Percentiles rank a stretch among this genome's conserved stretches.
Evolutionary conservation across 1,140 invertebrate genomes (phyloP).

Genomic region (Phymastichus coffea): DNA sequence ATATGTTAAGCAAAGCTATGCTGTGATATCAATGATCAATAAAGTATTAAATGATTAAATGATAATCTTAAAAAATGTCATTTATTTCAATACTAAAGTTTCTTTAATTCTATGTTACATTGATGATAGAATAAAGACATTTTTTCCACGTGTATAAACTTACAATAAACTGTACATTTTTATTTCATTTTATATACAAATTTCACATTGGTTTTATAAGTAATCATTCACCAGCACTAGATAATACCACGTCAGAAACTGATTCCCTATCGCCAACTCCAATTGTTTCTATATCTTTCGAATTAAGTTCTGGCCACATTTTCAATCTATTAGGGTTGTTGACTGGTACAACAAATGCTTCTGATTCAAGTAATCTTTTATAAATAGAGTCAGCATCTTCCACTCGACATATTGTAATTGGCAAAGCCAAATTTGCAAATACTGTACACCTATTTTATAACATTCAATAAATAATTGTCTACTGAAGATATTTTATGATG

Average conservation of each 20-base stretch:
- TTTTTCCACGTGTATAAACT: no score
- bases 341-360: constrained; percentile 68
- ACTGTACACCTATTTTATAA: constrained; percentile 67
- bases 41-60: constrained; percentile 51
- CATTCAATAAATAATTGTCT: background rate
- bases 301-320: constrained; percentile 70
- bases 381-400: constrained; percentile 74
- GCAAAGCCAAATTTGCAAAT: constrained; percentile 73
- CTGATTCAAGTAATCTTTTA: constrained; percentile 66
- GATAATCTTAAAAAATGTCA: constrained; percentile 51
- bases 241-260: constrained; percentile 76
- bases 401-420: constrained; percentile 73
- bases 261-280: constrained; percentile 58
- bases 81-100: constrained; percentile 18
- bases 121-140: no score
- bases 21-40: constrained; percentile 72
- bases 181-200: constrained; percentile 8
- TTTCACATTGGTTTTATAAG: constrained; percentile 24
- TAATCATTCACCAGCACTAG: constrained; percentile 66
- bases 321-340: constrained; percentile 64
- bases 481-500: background rate
- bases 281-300: constrained; percentile 56
- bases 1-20: constrained; percentile 69
- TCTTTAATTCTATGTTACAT: no score
- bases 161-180: constrained; percentile 51